These are phyloP conservation scores for Eupeodes corollae DNA, from an alignment of 1,140 invertebrate genomes.

Conservation along the genomic window DNA sequence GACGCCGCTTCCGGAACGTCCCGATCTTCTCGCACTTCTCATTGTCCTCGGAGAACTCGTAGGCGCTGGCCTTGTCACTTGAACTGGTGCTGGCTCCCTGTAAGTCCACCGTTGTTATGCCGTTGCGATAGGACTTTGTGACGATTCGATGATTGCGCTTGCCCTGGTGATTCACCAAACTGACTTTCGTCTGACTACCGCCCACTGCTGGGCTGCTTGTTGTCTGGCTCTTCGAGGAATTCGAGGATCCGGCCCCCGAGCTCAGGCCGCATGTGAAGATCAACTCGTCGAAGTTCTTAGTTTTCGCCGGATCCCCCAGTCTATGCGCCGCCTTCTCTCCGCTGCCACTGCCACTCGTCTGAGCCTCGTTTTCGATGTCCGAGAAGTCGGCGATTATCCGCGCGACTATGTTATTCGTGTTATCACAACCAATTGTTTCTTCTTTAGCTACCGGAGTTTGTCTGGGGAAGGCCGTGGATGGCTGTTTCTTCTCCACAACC, in stretches of 20 bases:
- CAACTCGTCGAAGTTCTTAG: slow-evolving; percentile 11
- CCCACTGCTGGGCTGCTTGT: neutral
- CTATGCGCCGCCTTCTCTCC: slow-evolving; percentile 9
- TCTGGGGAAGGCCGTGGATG: neutral
- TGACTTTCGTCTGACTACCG: neutral
- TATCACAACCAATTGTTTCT: slow-evolving; percentile 14
- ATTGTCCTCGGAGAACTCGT: slow-evolving; percentile 73
- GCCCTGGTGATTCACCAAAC: slow-evolving; percentile 15
- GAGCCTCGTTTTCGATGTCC: slow-evolving; percentile 29
- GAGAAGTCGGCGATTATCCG: slow-evolving; percentile 35
- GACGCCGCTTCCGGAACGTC: slow-evolving; percentile 62
- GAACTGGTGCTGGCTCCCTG: slow-evolving; percentile 15
- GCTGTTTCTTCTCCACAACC: neutral
- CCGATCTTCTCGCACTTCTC: slow-evolving; percentile 74
- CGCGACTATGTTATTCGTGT: slow-evolving; percentile 28
- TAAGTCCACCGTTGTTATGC: slow-evolving; percentile 30
- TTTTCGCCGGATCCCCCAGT: neutral
- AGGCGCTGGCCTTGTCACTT: slow-evolving; percentile 48
- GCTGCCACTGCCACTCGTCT: slow-evolving; percentile 13
- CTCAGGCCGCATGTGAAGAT: slow-evolving; percentile 12
- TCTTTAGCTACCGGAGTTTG: slow-evolving; percentile 10
- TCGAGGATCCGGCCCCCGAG: neutral
- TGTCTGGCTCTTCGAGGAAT: neutral
- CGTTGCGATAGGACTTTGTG: slow-evolving; percentile 31
- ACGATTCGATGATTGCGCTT: slow-evolving; percentile 30